Conservation (phyloP, 2,888 invertebrate species). For the Agrochola lychnidis region DNA sequence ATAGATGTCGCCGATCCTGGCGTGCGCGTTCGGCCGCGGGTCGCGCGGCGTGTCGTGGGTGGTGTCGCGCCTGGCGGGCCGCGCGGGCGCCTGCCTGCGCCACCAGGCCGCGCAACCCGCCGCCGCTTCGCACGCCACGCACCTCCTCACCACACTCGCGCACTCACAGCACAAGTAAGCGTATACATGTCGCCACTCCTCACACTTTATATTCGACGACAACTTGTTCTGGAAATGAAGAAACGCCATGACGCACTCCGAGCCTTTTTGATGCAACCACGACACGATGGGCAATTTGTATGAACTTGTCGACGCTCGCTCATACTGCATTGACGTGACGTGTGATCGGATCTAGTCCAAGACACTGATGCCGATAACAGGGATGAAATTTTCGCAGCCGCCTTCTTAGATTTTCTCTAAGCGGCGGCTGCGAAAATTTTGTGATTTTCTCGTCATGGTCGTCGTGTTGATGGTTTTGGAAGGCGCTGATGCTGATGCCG, state of each 20-base stretch:
- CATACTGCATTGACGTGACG: background rate
- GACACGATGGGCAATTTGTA: background rate
- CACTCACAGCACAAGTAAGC: conserved; percentile 74
- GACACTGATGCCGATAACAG: background rate
- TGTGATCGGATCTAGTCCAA: background rate
- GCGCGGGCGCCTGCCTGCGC: conserved; percentile 78
- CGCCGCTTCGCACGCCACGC: conserved; percentile 78
- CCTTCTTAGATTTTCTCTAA: too few relatives aligned
- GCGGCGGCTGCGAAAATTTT: too few relatives aligned
- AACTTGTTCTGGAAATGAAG: too few relatives aligned
- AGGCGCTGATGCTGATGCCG: too few relatives aligned
- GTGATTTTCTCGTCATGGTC: too few relatives aligned
- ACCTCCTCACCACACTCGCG: conserved; percentile 78
- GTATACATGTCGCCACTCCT: background rate
- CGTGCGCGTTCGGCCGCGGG: conserved; percentile 81
- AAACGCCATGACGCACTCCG: too few relatives aligned
- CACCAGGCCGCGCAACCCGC: conserved; percentile 77
- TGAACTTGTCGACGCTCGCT: background rate
- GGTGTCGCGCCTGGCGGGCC: conserved; percentile 78
- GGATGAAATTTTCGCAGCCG: too few relatives aligned
- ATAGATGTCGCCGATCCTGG: conserved; percentile 80
- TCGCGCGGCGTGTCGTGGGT: conserved; percentile 82
- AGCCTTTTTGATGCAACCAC: background rate
- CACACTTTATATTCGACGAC: too few relatives aligned
- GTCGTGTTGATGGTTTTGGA: too few relatives aligned